Conservation (phyloP, 2,888 invertebrate genomes). For the Acronicta alni region DNA sequence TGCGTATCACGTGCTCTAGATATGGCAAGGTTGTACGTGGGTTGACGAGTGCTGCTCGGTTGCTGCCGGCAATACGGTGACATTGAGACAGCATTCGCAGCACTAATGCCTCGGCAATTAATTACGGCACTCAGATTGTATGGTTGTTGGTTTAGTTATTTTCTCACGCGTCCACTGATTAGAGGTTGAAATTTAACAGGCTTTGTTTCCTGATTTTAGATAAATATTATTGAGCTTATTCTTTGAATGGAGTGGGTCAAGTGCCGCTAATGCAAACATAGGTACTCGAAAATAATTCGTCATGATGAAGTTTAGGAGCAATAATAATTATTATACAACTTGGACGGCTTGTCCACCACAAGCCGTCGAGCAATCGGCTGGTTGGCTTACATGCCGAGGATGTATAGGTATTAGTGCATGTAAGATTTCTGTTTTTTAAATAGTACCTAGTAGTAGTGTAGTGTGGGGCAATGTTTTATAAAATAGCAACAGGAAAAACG, state of each 20-base stretch:
- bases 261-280: background rate
- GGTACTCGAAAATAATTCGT: background rate
- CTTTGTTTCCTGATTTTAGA: slow-evolving; percentile 28
- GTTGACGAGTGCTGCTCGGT: slow-evolving; percentile 39
- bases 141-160: slow-evolving; percentile 37
- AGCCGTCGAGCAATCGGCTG: no score
- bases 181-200: slow-evolving; percentile 11
- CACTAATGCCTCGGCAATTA: slow-evolving; percentile 61
- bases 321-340: no score
- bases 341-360: no score
- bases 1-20: slow-evolving; percentile 69
- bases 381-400: no score
- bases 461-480: no score
- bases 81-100: slow-evolving; percentile 64
- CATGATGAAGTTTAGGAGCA: background rate
- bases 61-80: slow-evolving; percentile 42
- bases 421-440: no score
- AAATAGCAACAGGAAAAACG: no score
- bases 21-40: slow-evolving; percentile 69
- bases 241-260: background rate
- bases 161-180: slow-evolving; percentile 40
- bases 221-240: slow-evolving; percentile 7
- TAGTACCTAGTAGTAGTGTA: no score
- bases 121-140: slow-evolving; percentile 41
- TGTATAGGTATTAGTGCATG: no score